These are phyloP conservation scores for Sylvilagus bachmani DNA, from an alignment of 2,113 vertebrate genomes.

Conservation along the genomic window DNA sequence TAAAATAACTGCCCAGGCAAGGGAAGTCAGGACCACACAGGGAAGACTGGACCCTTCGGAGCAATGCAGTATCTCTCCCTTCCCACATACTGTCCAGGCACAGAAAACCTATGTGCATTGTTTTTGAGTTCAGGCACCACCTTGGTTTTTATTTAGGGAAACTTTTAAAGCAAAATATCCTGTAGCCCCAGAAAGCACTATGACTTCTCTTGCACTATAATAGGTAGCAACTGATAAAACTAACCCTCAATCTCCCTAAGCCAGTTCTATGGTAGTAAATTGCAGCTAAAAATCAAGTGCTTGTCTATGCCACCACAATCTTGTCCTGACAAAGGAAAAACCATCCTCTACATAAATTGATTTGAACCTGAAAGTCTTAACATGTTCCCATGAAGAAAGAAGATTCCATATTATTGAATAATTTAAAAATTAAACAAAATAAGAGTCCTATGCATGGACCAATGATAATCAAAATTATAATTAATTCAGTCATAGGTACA, in stretches of 20 bases:
- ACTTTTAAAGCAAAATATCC: background rate
- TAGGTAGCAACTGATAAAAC: background rate
- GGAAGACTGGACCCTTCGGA: background rate
- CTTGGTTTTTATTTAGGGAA: background rate
- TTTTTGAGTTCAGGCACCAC: background rate
- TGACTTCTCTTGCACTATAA: rapidly evolving
- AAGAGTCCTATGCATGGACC: background rate
- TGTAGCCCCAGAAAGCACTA: background rate
- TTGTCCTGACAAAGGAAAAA: background rate
- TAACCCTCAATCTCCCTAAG: background rate
- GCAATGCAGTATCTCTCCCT: background rate
- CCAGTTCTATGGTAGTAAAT: background rate
- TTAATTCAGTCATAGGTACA: background rate
- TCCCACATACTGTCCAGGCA: background rate
- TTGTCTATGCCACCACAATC: background rate
- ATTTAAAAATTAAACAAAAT: background rate
- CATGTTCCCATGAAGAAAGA: background rate
- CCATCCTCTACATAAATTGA: background rate
- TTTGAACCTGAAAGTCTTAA: background rate
- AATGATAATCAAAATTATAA: background rate
- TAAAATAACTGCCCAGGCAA: background rate
- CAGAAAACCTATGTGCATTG: background rate
- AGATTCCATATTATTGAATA: background rate
- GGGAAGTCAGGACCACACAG: background rate
- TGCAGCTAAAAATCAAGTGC: background rate